Percentiles rank a stretch among this genome's conserved stretches.
Conservation (phyloP, 1,140 invertebrate species). For the Macrobrachium nipponense region DNA sequence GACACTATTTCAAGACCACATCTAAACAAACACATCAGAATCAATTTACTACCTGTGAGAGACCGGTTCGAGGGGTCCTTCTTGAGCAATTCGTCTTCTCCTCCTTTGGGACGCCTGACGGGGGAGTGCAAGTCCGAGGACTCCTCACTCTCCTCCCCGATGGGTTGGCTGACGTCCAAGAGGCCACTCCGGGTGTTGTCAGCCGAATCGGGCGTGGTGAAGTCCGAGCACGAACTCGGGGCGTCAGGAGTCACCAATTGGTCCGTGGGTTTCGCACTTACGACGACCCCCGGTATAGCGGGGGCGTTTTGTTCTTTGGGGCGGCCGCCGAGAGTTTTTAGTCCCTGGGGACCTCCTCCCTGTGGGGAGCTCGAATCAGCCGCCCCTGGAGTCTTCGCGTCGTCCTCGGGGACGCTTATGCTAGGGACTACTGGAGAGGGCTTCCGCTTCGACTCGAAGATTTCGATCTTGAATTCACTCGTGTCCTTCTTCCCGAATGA, state of each 20-base stretch:
- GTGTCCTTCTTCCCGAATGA: slow-evolving; percentile 37
- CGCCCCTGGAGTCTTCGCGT: neutral
- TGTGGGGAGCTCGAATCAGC: neutral
- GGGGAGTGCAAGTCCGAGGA: slow-evolving; percentile 34
- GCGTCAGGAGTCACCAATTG: slow-evolving; percentile 11
- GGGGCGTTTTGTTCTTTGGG: no score
- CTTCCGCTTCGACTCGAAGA: slow-evolving; percentile 49
- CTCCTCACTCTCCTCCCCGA: slow-evolving; percentile 46
- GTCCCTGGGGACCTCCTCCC: neutral
- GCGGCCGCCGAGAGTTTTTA: no score
- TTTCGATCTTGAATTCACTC: slow-evolving; percentile 55
- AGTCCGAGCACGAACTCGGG: slow-evolving; percentile 27
- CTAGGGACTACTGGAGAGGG: slow-evolving; percentile 13
- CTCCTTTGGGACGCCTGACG: slow-evolving; percentile 14
- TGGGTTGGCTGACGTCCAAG: slow-evolving; percentile 48
- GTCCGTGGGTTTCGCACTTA: neutral
- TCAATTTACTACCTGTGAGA: neutral
- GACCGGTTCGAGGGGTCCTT: no score
- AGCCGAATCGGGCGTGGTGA: slow-evolving; percentile 46
- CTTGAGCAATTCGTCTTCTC: slow-evolving; percentile 2
- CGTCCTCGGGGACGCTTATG: neutral
- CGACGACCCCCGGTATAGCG: no score
- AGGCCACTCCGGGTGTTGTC: slow-evolving; percentile 30
- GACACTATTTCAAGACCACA: no score
- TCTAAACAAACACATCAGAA: no score